Evolutionary conservation across 2,888 invertebrate genomes (phyloP), one percentile per base, ranked within the genome.

Genomic region (Phyllotreta cruciferae): DNA sequence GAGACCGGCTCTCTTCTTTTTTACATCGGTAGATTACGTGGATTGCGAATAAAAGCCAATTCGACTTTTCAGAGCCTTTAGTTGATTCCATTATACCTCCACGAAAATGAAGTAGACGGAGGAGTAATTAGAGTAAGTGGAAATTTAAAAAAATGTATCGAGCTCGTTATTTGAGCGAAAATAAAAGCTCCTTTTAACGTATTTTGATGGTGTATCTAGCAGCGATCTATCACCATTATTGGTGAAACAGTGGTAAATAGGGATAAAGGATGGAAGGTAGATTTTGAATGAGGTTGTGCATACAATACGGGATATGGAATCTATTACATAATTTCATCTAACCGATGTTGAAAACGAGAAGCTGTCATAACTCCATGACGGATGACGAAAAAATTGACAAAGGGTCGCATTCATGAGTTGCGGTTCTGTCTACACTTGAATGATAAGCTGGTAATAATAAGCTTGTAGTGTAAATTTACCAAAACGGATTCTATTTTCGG

Each of bases 281-380:
- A 70, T 71, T 66, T 66, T 66, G 65, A 66, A 71, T 73, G 73
- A 74, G 72, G 71, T 70, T 73, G 70, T n/a, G 69, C 13, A 69
- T 70, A 37, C 38, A 49, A 49, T 13, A 37, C 13, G 38, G 52
- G 52, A 37, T n/a, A n/a, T n/a, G 9, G 38, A 6, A n/a, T 10
- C 44, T 44, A 71, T 75, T 76, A 74, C 74, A 73, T 71, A 75
- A 74, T 74, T 71, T 73, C 73, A 70, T 74, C 73, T 71, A 14
- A 69, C 70, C 67, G 68, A 72, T 68, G 68, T 70, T 71, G 68
- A 74, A 74, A 78, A 75, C 73, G 71, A 74, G 67, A 71, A 70
- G 69, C 73, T 76, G 78, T 78, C 78, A 78, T 76, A 77, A 75
- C 78, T 73, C 66, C 69, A 74, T 78, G 78, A 78, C 75, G 72